Evolutionary conservation across 1,140 invertebrate genomes (phyloP).

Genomic region (Nautilus pompilius): DNA sequence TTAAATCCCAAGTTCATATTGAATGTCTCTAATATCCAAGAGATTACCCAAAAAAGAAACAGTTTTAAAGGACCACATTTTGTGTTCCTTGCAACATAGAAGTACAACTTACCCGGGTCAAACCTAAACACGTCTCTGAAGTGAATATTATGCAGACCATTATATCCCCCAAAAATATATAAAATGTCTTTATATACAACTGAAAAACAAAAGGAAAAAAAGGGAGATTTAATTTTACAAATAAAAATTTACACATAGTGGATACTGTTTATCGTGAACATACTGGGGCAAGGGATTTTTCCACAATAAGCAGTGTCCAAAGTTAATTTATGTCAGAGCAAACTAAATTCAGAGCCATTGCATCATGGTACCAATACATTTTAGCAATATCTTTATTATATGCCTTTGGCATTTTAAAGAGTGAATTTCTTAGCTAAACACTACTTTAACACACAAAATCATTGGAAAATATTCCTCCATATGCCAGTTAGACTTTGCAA

Average conservation of each 20-base stretch:
- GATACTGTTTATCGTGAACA: background rate
- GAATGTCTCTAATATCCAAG: background rate
- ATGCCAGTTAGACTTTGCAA: too few relatives aligned
- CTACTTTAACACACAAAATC: too few relatives aligned
- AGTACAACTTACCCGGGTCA: slow-evolving; percentile 56
- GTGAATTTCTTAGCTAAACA: too few relatives aligned
- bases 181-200: slow-evolving; percentile 73
- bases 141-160: slow-evolving; percentile 70
- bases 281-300: background rate
- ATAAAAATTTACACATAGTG: background rate
- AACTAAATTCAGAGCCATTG: background rate
- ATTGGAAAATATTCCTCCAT: too few relatives aligned
- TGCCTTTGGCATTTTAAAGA: too few relatives aligned
- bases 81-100: background rate
- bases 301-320: background rate
- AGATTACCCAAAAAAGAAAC: slow-evolving; percentile 8
- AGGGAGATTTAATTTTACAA: background rate
- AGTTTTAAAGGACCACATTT: background rate
- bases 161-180: slow-evolving; percentile 86
- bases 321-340: background rate
- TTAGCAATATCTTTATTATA: too few relatives aligned
- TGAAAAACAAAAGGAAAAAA: slow-evolving; percentile 50
- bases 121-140: slow-evolving; percentile 79
- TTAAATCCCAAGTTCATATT: background rate
- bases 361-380: too few relatives aligned